These are phyloP conservation scores for Aphelinus certus DNA, from an alignment of 1,140 invertebrate genomes.

Conservation along the genomic window DNA sequence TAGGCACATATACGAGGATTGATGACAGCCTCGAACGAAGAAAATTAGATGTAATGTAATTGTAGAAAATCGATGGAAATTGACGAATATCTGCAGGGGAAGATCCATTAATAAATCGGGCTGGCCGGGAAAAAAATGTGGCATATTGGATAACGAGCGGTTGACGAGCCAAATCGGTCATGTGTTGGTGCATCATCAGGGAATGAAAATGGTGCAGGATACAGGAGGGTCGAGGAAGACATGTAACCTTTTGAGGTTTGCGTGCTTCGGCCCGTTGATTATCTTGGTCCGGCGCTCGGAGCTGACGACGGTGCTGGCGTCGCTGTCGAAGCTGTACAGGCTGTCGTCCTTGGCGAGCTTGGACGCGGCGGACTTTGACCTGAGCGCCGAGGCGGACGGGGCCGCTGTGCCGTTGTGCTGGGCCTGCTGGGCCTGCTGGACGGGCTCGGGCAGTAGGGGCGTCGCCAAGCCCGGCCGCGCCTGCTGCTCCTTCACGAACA, in stretches of 20 bases:
- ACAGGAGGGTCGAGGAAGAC: neutral
- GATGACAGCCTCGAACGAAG: no score
- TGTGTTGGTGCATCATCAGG: no score
- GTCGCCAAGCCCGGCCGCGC: conserved; percentile 33
- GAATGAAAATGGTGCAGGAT: no score
- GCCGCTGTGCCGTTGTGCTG: conserved; percentile 44
- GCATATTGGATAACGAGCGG: no score
- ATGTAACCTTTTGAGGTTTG: conserved; percentile 67
- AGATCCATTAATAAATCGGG: no score
- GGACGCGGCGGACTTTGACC: conserved; percentile 59
- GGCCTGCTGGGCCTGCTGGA: conserved; percentile 43
- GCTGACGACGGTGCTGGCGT: conserved; percentile 61
- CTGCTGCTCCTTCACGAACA: conserved; percentile 2
- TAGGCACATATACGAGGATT: no score
- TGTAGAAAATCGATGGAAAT: no score
- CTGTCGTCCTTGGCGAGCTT: conserved; percentile 63
- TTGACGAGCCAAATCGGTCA: no score
- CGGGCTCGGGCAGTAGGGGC: conserved; percentile 31
- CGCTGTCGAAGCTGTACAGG: conserved; percentile 63
- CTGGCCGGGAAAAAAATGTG: no score
- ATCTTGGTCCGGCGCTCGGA: conserved; percentile 61
- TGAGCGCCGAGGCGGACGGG: conserved; percentile 44
- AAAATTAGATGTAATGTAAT: no score
- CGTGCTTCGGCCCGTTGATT: conserved; percentile 65
- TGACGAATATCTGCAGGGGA: no score